Evolutionary conservation across 2,888 invertebrate species (phyloP), one percentile per base, ranked within the genome.

Genomic region (Hecatera dysodea): DNA sequence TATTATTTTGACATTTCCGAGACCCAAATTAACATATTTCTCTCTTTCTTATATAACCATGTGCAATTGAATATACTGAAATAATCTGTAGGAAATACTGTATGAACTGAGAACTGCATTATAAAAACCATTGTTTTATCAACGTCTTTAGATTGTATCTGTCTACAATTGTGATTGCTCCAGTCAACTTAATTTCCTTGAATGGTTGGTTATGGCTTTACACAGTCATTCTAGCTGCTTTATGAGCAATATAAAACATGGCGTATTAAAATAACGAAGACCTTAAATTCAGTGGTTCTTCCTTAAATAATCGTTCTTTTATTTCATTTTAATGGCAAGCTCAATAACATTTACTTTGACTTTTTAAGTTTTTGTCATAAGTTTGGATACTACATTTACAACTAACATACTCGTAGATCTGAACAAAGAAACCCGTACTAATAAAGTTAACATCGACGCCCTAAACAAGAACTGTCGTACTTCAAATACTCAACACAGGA

Each of bases 401-500:
- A 9, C 9, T 19, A 52, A 17, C 9, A 52, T 36, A 36, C 17
- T 42, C 42, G 17, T 17, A 17, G 11, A 48, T 48, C 19, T 42
- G 0, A 24, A 12, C 4, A 27, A 19, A 22, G 22, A 56, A 56
- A 15, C 7, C 29, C 4, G 12, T 29, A 8, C 15, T 3, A 17
- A 48, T 36, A 42, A 67, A 67, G 6, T 8, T 17, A 39, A 39
- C 27, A n/a, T 44, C 7, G 42, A 36, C 22, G 27, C 7, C 27
- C 19, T 39, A 67, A 44, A 63, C 29, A 9, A 67, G n/a, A 61
- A 33, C 1, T n/a, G 33, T 12, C 33, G 19, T 44, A 64, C 27
- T 59, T 7, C 17, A 73, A 75, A 67, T 59, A 42, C 19, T 29
- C n/a, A 48, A 46, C 36, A 15, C 15, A 66, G 27, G 15, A 17